A percentile compares a stretch with the other conserved stretches of the same genome.
Conservation (phyloP, 2,797 vertebrate genomes). For the Myotis vivesi region DNA sequence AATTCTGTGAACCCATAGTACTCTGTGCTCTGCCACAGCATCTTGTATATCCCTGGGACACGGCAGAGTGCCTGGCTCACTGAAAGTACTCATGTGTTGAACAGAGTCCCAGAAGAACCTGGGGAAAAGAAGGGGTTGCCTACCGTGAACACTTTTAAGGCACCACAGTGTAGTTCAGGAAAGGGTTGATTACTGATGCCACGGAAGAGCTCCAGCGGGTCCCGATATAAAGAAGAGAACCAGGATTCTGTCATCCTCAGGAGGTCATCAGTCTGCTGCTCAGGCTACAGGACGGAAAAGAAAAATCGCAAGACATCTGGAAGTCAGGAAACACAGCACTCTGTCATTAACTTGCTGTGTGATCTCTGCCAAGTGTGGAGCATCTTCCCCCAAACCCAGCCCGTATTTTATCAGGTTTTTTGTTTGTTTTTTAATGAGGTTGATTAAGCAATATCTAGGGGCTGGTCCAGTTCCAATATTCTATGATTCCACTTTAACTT, state of each 20-base stretch:
- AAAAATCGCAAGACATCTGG: background rate
- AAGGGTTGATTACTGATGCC: conserved; percentile 95
- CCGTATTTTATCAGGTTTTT: background rate
- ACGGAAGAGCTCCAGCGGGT: conserved; percentile 91
- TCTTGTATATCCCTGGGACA: background rate
- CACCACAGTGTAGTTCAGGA: conserved; percentile 93
- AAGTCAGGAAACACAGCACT: background rate
- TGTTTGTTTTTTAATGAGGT: background rate
- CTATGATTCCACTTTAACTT: conserved; percentile 31
- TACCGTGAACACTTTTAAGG: conserved; percentile 92
- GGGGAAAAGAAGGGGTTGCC: conserved; percentile 64
- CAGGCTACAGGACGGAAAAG: conserved; percentile 82
- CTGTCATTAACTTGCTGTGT: background rate
- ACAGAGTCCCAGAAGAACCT: background rate
- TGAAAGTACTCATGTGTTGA: background rate
- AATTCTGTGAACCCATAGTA: background rate
- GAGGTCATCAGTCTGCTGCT: conserved; percentile 96
- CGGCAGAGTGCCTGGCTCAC: background rate
- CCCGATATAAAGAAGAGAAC: conserved; percentile 90
- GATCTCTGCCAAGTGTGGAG: background rate
- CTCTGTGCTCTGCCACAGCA: background rate
- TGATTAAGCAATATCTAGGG: background rate
- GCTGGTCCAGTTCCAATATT: background rate
- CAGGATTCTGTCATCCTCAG: conserved; percentile 93
- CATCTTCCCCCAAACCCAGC: background rate